Conservation (phyloP, 2,888 invertebrate genomes). For the Darwinula stevensoni region DNA sequence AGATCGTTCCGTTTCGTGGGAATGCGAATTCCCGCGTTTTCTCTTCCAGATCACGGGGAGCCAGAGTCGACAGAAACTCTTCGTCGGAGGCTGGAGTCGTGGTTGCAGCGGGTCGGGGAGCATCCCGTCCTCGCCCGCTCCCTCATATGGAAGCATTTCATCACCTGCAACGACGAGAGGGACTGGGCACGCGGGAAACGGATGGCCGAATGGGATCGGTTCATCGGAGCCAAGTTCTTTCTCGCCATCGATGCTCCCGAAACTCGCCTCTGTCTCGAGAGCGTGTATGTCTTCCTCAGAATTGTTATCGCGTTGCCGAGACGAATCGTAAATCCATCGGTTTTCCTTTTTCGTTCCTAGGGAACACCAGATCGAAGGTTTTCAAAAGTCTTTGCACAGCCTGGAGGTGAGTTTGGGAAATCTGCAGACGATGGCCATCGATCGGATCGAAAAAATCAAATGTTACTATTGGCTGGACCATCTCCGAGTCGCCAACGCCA, state of each 20-base stretch:
- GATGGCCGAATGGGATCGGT: constrained; percentile 73
- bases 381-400: no score
- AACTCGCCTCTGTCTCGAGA: constrained; percentile 26
- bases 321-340: no score
- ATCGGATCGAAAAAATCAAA: no score
- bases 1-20: not conserved
- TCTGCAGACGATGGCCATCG: no score
- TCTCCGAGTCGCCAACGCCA: no score
- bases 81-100: constrained; percentile 72
- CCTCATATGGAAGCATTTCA: constrained; percentile 86
- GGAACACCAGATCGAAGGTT: no score
- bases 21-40: not conserved
- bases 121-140: constrained; percentile 77
- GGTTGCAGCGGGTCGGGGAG: constrained; percentile 82
- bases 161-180: constrained; percentile 89
- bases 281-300: no score
- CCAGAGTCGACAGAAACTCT: constrained; percentile 87
- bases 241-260: constrained; percentile 59
- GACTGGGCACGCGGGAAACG: constrained; percentile 91
- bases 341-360: no score
- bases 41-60: constrained; percentile 49
- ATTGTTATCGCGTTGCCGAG: no score
- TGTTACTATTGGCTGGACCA: no score
- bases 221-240: constrained; percentile 68
- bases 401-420: no score